phyloP scores from a whole-genome alignment of 1,140 invertebrate species.

The Drosophila ohnishii region DNA sequence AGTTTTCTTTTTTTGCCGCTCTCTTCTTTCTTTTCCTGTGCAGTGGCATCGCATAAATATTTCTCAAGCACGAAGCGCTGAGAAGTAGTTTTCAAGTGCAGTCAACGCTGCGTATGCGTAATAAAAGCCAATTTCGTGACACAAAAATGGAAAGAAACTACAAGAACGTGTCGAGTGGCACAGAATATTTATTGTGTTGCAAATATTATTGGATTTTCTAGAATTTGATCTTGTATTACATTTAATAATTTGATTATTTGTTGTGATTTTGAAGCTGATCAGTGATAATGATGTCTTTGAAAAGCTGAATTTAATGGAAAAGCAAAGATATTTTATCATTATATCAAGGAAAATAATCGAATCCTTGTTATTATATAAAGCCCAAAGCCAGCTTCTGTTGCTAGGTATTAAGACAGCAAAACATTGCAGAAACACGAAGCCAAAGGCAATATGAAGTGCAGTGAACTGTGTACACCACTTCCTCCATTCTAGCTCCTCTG shows the following conservation, averaged over 20 bases:
- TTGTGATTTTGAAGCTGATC: too few species aligned
- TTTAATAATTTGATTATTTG: neutral
- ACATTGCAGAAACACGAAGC: conserved; percentile 29
- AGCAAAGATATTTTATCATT: too few species aligned
- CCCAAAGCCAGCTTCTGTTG: too few species aligned
- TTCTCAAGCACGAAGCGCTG: conserved; percentile 22
- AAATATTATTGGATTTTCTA: conserved; percentile 1
- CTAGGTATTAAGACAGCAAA: conserved; percentile 18
- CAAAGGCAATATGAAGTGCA: conserved; percentile 56
- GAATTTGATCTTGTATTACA: neutral
- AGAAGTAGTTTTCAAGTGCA: conserved; percentile 57
- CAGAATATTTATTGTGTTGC: conserved; percentile 3
- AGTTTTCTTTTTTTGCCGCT: conserved; percentile 52
- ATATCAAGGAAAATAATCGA: too few species aligned
- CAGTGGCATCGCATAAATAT: conserved; percentile 46
- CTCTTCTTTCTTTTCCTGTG: conserved; percentile 18
- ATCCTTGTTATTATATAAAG: neutral
- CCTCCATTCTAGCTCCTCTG: neutral
- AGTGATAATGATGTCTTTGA: too few species aligned
- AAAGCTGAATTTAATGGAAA: too few species aligned
- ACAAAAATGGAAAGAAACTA: conserved; percentile 7
- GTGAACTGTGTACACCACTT: conserved; percentile 53
- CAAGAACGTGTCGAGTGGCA: conserved; percentile 27
- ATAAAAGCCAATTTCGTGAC: conserved; percentile 39
- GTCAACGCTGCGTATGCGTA: conserved; percentile 59